These are phyloP conservation scores for Drosophila auraria DNA, from an alignment of 1,140 invertebrate genomes.

Conservation along the genomic window DNA sequence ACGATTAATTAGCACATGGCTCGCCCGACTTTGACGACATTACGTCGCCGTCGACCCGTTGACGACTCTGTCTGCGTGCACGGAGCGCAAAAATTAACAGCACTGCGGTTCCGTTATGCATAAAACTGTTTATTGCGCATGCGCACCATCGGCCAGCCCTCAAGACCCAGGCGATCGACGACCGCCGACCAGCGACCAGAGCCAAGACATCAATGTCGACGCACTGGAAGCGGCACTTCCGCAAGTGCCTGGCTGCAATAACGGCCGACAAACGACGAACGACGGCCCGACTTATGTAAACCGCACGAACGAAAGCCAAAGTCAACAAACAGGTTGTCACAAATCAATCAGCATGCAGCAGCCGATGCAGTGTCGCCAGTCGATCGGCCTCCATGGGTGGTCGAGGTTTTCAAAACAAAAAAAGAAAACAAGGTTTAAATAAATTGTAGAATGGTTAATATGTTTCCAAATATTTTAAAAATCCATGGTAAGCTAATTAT, in stretches of 20 bases:
- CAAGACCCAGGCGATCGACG: constrained; percentile 25
- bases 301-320: constrained; percentile 23
- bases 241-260: constrained; percentile 74
- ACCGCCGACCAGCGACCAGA: constrained; percentile 16
- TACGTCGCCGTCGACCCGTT: constrained; percentile 57
- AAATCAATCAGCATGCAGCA: constrained; percentile 75
- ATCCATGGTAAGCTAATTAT: too few species aligned
- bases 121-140: constrained; percentile 81
- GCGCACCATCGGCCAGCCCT: constrained; percentile 40
- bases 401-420: not conserved
- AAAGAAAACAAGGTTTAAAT: not conserved
- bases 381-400: constrained; percentile 46
- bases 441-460: not conserved
- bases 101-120: constrained; percentile 72
- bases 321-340: constrained; percentile 65
- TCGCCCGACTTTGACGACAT: constrained; percentile 41
- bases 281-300: constrained; percentile 66
- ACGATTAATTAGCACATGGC: constrained; percentile 72
- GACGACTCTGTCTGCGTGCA: constrained; percentile 47
- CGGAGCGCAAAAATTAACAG: constrained; percentile 63
- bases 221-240: constrained; percentile 59
- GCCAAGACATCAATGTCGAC: constrained; percentile 32
- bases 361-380: constrained; percentile 31
- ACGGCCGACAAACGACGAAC: constrained; percentile 30
- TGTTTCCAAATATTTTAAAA: too few species aligned